Evolutionary conservation across 2,888 invertebrate species (phyloP).

Genomic region (Pomacea canaliculata): DNA sequence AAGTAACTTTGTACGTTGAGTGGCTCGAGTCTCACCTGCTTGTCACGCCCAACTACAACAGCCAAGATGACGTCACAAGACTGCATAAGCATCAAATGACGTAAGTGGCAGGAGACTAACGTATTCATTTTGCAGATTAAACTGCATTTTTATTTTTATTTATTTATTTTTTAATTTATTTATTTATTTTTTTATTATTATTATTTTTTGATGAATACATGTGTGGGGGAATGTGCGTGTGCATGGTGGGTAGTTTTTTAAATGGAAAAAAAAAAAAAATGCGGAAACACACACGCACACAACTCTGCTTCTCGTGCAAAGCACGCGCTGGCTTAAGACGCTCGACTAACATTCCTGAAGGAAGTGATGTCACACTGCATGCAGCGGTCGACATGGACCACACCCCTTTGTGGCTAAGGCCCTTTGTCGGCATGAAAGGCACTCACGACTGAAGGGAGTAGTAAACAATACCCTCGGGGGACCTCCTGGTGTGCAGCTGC

Average conservation of each 20-base stretch:
- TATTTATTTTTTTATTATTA: neutral
- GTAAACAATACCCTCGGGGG: no score
- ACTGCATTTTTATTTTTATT: no score
- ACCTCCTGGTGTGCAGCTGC: no score
- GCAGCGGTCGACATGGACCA: no score
- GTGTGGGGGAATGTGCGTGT: neutral
- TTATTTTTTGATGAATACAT: neutral
- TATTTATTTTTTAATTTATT: no score
- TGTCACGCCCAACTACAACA: slow-evolving; percentile 85
- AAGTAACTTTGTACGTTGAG: slow-evolving; percentile 82
- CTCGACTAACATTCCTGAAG: no score
- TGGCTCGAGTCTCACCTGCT: slow-evolving; percentile 86
- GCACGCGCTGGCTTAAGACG: no score
- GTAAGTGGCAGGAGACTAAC: slow-evolving; percentile 69
- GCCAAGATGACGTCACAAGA: slow-evolving; percentile 84
- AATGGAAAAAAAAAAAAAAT: neutral
- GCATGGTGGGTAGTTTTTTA: neutral
- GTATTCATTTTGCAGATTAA: neutral
- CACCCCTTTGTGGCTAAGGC: neutral
- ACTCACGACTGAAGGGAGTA: no score
- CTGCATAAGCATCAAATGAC: slow-evolving; percentile 88
- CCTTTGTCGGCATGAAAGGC: neutral
- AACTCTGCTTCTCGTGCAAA: no score
- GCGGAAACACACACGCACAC: no score
- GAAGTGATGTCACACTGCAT: no score